phyloP scores from a whole-genome alignment of 2,888 invertebrate genomes.

The Atethmia centrago region DNA sequence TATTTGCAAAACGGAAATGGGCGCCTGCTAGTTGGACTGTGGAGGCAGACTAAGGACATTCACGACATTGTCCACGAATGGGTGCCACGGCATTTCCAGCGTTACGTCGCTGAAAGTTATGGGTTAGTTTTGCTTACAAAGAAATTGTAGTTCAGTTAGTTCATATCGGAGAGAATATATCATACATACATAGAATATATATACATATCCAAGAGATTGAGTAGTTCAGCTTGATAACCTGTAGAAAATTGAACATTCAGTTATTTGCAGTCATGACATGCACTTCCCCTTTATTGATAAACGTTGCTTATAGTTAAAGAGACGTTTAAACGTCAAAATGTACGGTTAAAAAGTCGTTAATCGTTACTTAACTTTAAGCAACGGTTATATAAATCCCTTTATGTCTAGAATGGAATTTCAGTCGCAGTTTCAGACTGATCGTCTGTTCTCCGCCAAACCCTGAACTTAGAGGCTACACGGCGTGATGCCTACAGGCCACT shows the following conservation, averaged over 20 bases:
- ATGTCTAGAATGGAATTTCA: no score
- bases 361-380: no score
- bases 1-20: constrained; percentile 77
- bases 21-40: constrained; percentile 74
- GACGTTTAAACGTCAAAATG: no score
- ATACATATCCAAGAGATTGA: not conserved
- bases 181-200: no score
- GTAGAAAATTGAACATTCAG: constrained; percentile 15
- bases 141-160: constrained; percentile 21
- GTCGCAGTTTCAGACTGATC: no score
- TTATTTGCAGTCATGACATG: not conserved
- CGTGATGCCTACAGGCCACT: not conserved
- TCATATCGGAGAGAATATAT: not conserved
- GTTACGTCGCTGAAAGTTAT: constrained; percentile 43
- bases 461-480: not conserved
- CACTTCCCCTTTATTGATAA: no score
- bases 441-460: not conserved
- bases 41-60: constrained; percentile 71
- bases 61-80: constrained; percentile 63
- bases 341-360: no score
- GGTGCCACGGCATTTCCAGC: constrained; percentile 54
- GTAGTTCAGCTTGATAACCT: constrained; percentile 7
- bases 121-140: constrained; percentile 62
- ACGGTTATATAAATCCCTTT: no score
- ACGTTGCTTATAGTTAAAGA: no score